Conservation (phyloP, 2,113 vertebrate species). For the Abramis brama region DNA sequence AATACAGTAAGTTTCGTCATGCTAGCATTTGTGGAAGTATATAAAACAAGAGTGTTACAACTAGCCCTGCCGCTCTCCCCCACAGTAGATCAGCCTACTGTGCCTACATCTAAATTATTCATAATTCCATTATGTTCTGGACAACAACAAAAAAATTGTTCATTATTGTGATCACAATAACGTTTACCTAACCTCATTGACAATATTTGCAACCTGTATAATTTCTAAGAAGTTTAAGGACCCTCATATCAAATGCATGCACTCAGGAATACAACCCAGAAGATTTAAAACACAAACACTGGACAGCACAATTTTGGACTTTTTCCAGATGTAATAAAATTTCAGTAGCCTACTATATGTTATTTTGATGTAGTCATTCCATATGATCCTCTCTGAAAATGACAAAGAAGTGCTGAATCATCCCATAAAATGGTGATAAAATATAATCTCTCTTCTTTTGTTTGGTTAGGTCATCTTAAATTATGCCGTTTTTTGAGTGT, state of each 20-base stretch:
- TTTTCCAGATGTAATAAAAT: neutral
- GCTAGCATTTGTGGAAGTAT: too few relatives aligned
- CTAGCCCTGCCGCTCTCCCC: too few relatives aligned
- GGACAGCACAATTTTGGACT: neutral
- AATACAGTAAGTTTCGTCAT: too few relatives aligned
- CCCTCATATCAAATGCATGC: neutral
- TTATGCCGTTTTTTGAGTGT: constrained; percentile 29
- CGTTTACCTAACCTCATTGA: neutral
- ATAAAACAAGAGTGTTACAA: too few relatives aligned
- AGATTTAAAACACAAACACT: neutral
- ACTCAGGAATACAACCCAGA: too few relatives aligned
- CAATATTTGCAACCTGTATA: neutral
- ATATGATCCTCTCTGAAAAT: neutral
- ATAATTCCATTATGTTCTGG: neutral
- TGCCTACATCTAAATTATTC: neutral
- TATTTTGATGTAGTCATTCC: neutral
- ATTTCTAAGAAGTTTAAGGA: neutral
- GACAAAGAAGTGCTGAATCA: constrained; percentile 12
- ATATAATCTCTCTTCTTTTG: neutral
- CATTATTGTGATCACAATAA: neutral
- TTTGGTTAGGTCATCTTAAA: neutral
- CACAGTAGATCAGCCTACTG: neutral
- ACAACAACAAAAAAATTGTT: neutral
- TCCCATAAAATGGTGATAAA: neutral
- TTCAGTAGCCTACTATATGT: neutral